Evolutionary conservation across 2,888 invertebrate genomes (phyloP).

Genomic region (Temnothorax unifasciatus): DNA sequence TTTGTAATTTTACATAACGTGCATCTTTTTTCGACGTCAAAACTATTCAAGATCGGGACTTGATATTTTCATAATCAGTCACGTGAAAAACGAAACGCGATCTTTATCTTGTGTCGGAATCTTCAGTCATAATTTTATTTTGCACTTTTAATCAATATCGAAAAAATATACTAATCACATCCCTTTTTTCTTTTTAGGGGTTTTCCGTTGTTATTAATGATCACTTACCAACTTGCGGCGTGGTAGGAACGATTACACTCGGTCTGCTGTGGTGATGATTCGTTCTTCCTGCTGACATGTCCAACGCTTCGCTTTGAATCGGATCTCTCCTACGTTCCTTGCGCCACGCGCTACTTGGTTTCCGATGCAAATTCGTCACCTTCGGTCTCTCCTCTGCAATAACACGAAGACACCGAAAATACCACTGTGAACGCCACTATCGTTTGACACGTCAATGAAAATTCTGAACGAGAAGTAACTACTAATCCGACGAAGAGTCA

Average conservation of each 20-base stretch:
- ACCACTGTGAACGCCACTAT: not conserved
- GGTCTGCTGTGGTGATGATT: constrained; percentile 83
- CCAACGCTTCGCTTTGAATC: constrained; percentile 85
- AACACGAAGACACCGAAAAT: constrained; percentile 48
- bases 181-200: not conserved
- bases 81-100: not conserved
- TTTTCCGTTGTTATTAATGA: not conserved
- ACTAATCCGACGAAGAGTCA: no score
- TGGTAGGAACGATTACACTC: constrained; percentile 84
- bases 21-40: not conserved
- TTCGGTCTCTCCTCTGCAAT: constrained; percentile 84
- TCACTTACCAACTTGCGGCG: constrained; percentile 81
- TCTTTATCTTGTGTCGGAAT: not conserved
- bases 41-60: not conserved
- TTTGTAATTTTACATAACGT: not conserved
- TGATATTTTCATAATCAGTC: not conserved
- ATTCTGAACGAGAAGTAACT: no score
- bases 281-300: constrained; percentile 84
- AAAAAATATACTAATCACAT: not conserved
- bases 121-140: not conserved
- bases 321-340: constrained; percentile 85
- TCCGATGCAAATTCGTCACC: constrained; percentile 83
- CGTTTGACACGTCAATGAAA: not conserved
- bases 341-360: constrained; percentile 85
- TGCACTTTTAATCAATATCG: not conserved